These are phyloP conservation scores for Synanceia verrucosa DNA, from an alignment of 2,797 vertebrate genomes.

Conservation along the genomic window DNA sequence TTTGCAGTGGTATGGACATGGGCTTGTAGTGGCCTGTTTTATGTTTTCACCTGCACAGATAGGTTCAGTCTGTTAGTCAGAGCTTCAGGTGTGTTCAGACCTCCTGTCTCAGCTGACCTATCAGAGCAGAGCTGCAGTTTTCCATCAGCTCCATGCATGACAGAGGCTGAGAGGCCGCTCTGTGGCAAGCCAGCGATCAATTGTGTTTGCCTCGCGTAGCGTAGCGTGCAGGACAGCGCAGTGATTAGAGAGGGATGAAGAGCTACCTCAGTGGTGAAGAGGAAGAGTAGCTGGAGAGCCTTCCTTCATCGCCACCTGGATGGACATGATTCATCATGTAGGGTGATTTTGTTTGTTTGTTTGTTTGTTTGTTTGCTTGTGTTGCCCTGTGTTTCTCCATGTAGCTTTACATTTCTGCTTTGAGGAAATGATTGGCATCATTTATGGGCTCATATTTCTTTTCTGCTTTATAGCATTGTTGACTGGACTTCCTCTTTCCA, in stretches of 20 bases:
- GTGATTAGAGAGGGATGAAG: conserved; percentile 43
- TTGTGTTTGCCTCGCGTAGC: conserved; percentile 59
- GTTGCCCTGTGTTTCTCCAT: background rate
- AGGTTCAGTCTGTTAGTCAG: background rate
- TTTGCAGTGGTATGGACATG: background rate
- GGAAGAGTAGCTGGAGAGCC: conserved; percentile 1
- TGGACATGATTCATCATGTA: conserved; percentile 67
- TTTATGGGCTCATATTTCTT: background rate
- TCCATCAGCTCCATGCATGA: conserved; percentile 36
- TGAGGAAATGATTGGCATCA: background rate
- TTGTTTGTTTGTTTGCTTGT: too few species aligned
- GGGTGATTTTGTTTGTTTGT: conserved; percentile 4
- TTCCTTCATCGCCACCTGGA: conserved; percentile 22
- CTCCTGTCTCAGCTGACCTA: background rate
- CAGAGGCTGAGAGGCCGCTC: conserved; percentile 29
- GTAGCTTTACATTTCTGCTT: background rate
- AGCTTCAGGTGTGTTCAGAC: background rate
- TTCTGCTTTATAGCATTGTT: background rate
- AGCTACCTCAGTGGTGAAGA: conserved; percentile 3
- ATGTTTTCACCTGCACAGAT: background rate
- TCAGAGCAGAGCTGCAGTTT: conserved; percentile 3
- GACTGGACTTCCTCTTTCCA: conserved; percentile 24
- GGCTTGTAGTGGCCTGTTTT: background rate
- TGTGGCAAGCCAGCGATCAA: conserved; percentile 37
- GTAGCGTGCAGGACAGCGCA: conserved; percentile 41